Evolutionary conservation across 2,888 invertebrate genomes (phyloP).

Genomic region (Netelia inedita): DNA sequence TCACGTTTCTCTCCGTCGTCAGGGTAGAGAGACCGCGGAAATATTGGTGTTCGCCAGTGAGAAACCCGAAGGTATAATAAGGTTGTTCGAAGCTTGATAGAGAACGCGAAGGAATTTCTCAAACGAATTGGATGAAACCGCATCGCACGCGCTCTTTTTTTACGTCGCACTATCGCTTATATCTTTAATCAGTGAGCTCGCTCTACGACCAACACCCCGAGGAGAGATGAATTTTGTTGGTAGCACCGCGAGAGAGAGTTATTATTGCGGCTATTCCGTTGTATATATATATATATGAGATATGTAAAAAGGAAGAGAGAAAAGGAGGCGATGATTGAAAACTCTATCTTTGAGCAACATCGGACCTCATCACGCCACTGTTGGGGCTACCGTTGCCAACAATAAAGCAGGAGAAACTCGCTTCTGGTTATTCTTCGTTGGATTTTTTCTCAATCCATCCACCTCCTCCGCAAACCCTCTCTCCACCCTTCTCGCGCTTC

Average conservation of each 20-base stretch:
- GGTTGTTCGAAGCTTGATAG: constrained; percentile 56
- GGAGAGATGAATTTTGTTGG: constrained; percentile 51
- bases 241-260: constrained; percentile 4
- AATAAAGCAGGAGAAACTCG: constrained; percentile 58
- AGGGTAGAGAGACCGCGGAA: neutral
- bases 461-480: constrained; percentile 20
- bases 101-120: constrained; percentile 61
- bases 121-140: constrained; percentile 45
- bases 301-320: neutral
- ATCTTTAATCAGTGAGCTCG: constrained; percentile 62
- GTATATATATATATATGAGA: neutral
- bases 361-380: constrained; percentile 72
- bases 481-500: neutral
- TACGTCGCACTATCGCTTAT: constrained; percentile 27
- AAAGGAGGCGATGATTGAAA: constrained; percentile 71
- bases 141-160: constrained; percentile 6
- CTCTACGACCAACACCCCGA: constrained; percentile 29
- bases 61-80: constrained; percentile 44
- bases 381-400: constrained; percentile 73
- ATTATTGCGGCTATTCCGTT: neutral
- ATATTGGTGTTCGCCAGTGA: neutral
- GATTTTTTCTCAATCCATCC: constrained; percentile 32
- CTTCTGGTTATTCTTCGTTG: constrained; percentile 66
- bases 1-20: constrained; percentile 46
- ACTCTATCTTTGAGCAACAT: constrained; percentile 72